phyloP scores from a whole-genome alignment of 2,888 invertebrate genomes.

The Apoderus coryli region DNA sequence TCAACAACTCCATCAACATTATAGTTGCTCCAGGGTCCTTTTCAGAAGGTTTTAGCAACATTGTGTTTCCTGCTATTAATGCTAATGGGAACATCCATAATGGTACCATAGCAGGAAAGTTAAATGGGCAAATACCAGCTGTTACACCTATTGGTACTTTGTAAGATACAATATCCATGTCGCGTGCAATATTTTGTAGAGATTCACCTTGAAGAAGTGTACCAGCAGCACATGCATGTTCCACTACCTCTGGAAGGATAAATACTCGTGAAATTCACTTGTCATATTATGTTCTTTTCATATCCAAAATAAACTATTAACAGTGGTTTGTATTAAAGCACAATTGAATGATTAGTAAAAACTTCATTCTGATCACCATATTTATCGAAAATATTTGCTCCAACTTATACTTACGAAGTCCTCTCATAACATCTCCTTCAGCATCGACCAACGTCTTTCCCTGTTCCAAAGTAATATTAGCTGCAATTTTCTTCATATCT shows the following conservation, averaged over 20 bases:
- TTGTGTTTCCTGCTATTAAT: slow-evolving; percentile 86
- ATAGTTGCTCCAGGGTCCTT: slow-evolving; percentile 95
- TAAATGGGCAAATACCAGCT: slow-evolving; percentile 95
- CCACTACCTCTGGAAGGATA: slow-evolving; percentile 69
- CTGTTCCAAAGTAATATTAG: slow-evolving; percentile 87
- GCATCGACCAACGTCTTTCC: slow-evolving; percentile 96
- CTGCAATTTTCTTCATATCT: slow-evolving; percentile 80
- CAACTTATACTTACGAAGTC: slow-evolving; percentile 89
- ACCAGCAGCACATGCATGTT: slow-evolving; percentile 90
- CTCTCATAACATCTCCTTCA: slow-evolving; percentile 94
- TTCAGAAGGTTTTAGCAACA: slow-evolving; percentile 92
- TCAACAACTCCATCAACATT: slow-evolving; percentile 82
- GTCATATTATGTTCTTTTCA: no score
- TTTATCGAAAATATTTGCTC: no score
- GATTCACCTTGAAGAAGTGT: slow-evolving; percentile 87
- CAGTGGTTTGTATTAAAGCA: no score
- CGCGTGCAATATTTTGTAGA: slow-evolving; percentile 70
- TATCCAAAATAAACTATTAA: no score
- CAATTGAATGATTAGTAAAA: no score
- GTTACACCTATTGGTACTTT: slow-evolving; percentile 86
- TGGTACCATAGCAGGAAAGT: slow-evolving; percentile 99
- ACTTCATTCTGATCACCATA: no score
- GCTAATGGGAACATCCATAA: slow-evolving; percentile 88
- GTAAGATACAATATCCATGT: slow-evolving; percentile 94
- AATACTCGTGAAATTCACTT: no score